phyloP scores from a whole-genome alignment of 2,797 vertebrate genomes.

The Urocyon cinereoargenteus region DNA sequence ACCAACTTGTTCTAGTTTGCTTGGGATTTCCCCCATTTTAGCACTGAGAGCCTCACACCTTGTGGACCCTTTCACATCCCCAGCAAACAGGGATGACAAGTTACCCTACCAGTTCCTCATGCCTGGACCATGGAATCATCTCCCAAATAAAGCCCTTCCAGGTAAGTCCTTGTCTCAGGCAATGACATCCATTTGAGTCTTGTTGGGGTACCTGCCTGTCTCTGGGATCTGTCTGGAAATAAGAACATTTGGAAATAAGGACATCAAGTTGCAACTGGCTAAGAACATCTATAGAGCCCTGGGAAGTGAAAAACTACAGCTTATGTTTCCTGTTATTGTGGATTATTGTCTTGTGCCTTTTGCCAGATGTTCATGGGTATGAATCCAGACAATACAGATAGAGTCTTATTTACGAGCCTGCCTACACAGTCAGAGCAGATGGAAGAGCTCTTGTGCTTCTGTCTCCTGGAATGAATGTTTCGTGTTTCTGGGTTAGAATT shows the following conservation, averaged over 20 bases:
- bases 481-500: slow-evolving; percentile 54
- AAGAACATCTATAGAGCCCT: background rate
- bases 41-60: background rate
- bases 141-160: background rate
- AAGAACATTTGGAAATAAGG: background rate
- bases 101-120: background rate
- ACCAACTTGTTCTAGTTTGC: background rate
- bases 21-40: background rate
- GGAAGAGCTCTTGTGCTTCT: background rate
- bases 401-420: background rate
- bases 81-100: background rate
- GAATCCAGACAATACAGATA: background rate
- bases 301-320: background rate
- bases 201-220: background rate
- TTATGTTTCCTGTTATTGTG: background rate
- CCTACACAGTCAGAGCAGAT: background rate
- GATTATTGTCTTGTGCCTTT: background rate
- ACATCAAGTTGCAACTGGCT: background rate
- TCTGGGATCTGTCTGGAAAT: slow-evolving; percentile 24
- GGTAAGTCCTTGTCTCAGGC: background rate
- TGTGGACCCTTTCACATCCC: background rate
- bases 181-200: background rate
- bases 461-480: slow-evolving; percentile 41
- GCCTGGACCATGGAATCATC: background rate
- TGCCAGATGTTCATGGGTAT: background rate